Evolutionary conservation across 2,888 invertebrate species (phyloP), one percentile per base, ranked within the genome.

Genomic region (Stenichneumon culpator): DNA sequence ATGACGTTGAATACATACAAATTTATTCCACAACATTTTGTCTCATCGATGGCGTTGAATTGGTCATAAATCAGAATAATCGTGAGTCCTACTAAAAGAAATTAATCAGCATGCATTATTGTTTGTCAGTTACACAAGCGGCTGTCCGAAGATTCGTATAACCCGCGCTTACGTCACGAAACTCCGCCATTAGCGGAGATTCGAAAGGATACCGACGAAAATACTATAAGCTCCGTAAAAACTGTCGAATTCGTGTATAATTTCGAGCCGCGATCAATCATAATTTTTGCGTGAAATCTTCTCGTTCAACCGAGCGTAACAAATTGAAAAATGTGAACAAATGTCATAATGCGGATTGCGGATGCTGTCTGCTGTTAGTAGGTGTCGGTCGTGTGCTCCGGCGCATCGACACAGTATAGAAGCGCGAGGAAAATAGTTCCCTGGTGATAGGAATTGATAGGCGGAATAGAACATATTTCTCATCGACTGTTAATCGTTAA

Each of bases 341-440:
- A 44, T n/a, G 78, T 73, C 86, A 73, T 79, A 54, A 77, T 72
- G 77, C 28, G 52, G 28, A 32, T 32, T 28, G 60, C 67, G 47
- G 60, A 25, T 73, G 65, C 39, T 44, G 75, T 52, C 60, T 70
- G 44, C 44, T 36, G 50, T 11, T 39, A 3, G 75, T 52, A 11
- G 39, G 44, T 44, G 60, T 65, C 32, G 22, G 19, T 67, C 70
- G 50, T 77, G 69, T 75, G 11, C n/a, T 14, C 54, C 60, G 68
- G 88, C 88, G 88, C 67, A 83, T 25, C 28, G 68, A 82, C 78
- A 79, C 50, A 60, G 47, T 63, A 75, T 19, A 39, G 69, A 54
- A 63, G 39, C 79, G 67, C 68, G 44, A 73, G 65, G 73, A 67
- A 88, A 88, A 79, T 86, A 88, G 88, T 86, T 86, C 88, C 86